phyloP scores from a whole-genome alignment of 2,888 invertebrate species.

The Gortyna flavago region DNA sequence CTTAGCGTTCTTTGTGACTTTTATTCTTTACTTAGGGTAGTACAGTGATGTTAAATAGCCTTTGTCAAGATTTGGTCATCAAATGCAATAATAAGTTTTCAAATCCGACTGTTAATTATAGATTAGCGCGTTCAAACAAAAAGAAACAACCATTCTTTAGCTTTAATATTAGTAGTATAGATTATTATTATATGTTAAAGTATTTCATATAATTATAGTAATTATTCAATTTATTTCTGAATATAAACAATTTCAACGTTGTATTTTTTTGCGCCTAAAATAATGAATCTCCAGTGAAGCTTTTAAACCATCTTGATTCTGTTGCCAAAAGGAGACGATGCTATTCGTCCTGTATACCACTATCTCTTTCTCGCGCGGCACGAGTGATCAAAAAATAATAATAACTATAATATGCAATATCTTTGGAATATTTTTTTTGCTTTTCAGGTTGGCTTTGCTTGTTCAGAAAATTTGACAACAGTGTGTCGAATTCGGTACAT shows the following conservation, averaged over 20 bases:
- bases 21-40: no score
- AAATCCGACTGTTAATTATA: no score
- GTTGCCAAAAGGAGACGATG: not conserved
- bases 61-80: no score
- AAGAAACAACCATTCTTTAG: no score
- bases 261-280: not conserved
- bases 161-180: no score
- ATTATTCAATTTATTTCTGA: conserved; percentile 87
- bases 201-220: not conserved
- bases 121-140: no score
- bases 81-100: no score
- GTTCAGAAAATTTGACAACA: not conserved
- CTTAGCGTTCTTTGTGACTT: no score
- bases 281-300: not conserved
- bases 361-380: not conserved
- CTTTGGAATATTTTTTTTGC: not conserved
- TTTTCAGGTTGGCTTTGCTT: conserved; percentile 16
- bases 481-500: not conserved
- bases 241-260: not conserved
- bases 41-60: no score
- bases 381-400: not conserved
- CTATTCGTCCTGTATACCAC: not conserved
- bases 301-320: not conserved
- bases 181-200: no score
- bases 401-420: not conserved